Evolutionary conservation across 2,113 vertebrate genomes (phyloP), one percentile per base, ranked within the genome.

Genomic region (Motacilla tschutschensis): DNA sequence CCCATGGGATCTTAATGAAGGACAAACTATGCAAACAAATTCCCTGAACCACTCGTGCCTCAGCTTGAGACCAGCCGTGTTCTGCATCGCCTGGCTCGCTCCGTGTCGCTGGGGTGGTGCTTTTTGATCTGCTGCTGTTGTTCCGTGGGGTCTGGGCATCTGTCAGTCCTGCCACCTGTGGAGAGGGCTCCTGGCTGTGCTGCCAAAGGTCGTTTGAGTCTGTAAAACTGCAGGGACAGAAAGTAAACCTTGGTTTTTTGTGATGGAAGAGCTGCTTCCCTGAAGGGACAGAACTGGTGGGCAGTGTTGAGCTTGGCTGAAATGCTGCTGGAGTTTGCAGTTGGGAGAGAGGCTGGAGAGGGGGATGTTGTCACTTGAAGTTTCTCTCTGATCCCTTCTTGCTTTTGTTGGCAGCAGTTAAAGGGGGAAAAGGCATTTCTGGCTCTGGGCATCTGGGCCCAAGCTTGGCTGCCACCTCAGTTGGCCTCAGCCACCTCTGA

Each of bases 41-140:
- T 41, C 69, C 31, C 36, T 9, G 79, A 65, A 25, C 18, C 17
- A 1, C 36, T 87, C 17, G 40, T 47, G 59, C 73, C 78, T 41
- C 48, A 46, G 75, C 81, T 43, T 41, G 75, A 78, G 69, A 41
- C 46, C 1, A 36, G 25, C 50, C 8, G 2, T 3, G 8, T 19
- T 64, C 48, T 64, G 26, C 16, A 1, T 31, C 3, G 4, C 58
- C 55, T 31, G 65, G 12, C 20, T 19, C 8, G 14, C 43, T 38
- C 63, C 1, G 1, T 29, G 59, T 28, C 0, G 1, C 17, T 25
- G 38, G 1, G 4, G 4, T 6, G 46, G 53, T 33, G 72, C 69
- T 82, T 66, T 79, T 28, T 67, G 79, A 83, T 57, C 41, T 14
- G 0, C 77, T 83, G 76, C 75, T 73, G 63, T 2, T 69, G 29